Evolutionary conservation across 2,797 vertebrate species (phyloP), one percentile per base, ranked within the genome.

Genomic region (Bradypodion ventrale): DNA sequence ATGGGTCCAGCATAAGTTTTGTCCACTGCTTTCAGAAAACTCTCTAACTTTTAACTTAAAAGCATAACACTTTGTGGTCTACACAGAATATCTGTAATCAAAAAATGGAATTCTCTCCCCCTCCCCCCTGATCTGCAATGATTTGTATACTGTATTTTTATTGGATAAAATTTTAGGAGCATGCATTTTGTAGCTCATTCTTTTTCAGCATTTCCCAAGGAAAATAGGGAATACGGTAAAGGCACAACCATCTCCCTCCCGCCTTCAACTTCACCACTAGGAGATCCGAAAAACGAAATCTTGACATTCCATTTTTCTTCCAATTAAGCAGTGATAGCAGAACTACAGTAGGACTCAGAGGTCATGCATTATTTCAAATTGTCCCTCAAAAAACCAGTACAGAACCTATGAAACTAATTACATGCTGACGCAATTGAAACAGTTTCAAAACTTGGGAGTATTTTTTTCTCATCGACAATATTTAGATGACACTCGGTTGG

Each of bases 371-470:
- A 12, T 42, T 25, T 90, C 3, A 49, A 75, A 42, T 5, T 40
- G 65, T 75, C 83, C 65, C 89, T 90, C 82, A 77, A 21, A 83
- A 87, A 2, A 75, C 62, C 65, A 74, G 81, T 80, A 87, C 75
- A 87, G 92, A 85, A 91, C 89, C 89, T 88, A 75, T 80, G 85
- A 85, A 83, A 66, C 4, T 27, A 65, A 52, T 91, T 90, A 83
- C 23, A 37, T 40, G 78, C 68, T 88, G 86, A 90, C 85, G 90
- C 85, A 32, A 29, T 75, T 40, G 40, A 85, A 68, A 88, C 0
- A 35, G 21, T 72, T 90, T 85, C 90, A 93, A 93, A 93, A 92
- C 69, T 85, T 83, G 63, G 49, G 68, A 90, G n/a, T 78, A 42
- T n/a, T 25, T 82, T n/a, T 85, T 85, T 70, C 79, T 4, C 52